Evolutionary conservation across 2,797 vertebrate species (phyloP).

Genomic region (Paratrypauchen microcephalus): DNA sequence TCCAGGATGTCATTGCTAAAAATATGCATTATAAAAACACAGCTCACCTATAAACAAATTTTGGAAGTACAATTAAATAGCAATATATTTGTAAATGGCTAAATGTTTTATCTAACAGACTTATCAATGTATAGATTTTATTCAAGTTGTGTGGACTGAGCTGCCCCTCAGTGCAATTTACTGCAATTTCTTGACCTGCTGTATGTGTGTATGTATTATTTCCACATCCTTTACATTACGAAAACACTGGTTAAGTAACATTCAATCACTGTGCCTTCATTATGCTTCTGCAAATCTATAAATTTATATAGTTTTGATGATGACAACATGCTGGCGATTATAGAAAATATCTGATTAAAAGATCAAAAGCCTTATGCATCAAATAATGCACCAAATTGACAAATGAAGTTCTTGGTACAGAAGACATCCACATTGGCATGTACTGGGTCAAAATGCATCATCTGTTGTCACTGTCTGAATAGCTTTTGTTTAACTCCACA

Average conservation of each 20-base stretch:
- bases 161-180: constrained; percentile 62
- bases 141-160: constrained; percentile 72
- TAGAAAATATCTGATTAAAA: constrained; percentile 62
- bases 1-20: constrained; percentile 79
- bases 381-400: constrained; percentile 85
- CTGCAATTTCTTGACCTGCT: constrained; percentile 62
- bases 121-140: constrained; percentile 81
- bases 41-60: constrained; percentile 72
- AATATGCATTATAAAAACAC: constrained; percentile 76
- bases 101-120: constrained; percentile 80
- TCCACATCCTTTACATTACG: constrained; percentile 70
- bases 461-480: constrained; percentile 63
- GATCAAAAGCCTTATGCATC: constrained; percentile 85
- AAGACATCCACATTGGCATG: constrained; percentile 64
- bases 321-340: constrained; percentile 69
- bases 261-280: constrained; percentile 97
- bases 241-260: constrained; percentile 85
- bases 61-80: constrained; percentile 80
- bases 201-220: constrained; percentile 65
- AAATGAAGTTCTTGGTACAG: constrained; percentile 34
- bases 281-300: constrained; percentile 79
- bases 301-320: constrained; percentile 85
- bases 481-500: constrained; percentile 76
- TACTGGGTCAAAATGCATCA: constrained; percentile 53
- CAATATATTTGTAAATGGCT: constrained; percentile 86